These are phyloP conservation scores for Crypturellus undulatus DNA, from an alignment of 2,113 vertebrate species.

Conservation along the genomic window DNA sequence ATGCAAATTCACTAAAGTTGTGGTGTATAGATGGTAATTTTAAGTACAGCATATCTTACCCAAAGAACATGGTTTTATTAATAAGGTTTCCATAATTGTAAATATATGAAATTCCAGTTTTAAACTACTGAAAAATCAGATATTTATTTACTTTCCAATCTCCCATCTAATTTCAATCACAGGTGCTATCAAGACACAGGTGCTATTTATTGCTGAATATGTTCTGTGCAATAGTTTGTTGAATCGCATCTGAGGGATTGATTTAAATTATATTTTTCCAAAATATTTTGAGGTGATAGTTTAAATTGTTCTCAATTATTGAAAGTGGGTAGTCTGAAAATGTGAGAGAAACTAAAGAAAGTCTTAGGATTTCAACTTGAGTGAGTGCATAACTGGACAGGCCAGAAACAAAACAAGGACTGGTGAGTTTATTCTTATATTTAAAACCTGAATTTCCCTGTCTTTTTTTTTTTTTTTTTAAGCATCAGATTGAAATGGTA, in stretches of 20 bases:
- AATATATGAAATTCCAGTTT: background rate
- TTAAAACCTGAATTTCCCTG: background rate
- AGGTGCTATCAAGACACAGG: background rate
- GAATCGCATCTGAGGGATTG: background rate
- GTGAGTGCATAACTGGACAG: background rate
- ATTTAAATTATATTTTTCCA: background rate
- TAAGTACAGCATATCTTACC: background rate
- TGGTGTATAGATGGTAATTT: background rate
- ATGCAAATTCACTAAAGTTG: background rate
- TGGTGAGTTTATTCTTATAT: background rate
- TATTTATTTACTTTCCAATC: background rate
- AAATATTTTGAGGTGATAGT: background rate
- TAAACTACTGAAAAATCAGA: background rate
- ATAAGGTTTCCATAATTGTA: background rate
- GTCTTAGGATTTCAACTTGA: background rate
- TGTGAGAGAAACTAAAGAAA: background rate
- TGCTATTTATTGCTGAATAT: background rate
- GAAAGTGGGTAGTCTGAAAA: background rate
- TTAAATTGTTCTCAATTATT: background rate
- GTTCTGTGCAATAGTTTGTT: background rate
- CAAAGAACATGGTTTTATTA: background rate
- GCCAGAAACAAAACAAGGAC: background rate
- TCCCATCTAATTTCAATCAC: background rate
- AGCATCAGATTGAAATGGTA: background rate
- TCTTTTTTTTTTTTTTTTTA: background rate